Percentiles rank a stretch among this genome's conserved stretches.
These are phyloP conservation scores for Catocala sponsa DNA, from an alignment of 2,888 invertebrate genomes.

Conservation along the genomic window DNA sequence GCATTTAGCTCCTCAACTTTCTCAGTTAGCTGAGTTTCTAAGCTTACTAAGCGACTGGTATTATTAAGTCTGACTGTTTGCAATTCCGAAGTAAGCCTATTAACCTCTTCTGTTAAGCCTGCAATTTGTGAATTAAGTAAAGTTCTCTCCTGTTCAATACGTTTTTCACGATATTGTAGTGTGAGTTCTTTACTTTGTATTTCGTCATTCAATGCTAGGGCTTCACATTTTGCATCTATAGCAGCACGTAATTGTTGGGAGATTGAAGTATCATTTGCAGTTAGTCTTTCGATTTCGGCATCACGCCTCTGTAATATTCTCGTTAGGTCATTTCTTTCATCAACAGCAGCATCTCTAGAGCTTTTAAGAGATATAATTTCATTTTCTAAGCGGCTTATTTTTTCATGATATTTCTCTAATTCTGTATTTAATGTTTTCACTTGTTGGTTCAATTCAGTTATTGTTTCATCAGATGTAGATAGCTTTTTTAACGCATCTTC, in stretches of 20 bases:
- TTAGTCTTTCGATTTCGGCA: constrained; percentile 91
- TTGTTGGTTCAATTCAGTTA: constrained; percentile 90
- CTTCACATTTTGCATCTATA: constrained; percentile 94
- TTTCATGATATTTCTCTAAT: constrained; percentile 89
- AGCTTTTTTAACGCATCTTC: constrained; percentile 90
- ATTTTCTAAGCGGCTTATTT: constrained; percentile 89
- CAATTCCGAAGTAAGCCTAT: constrained; percentile 93
- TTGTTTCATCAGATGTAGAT: constrained; percentile 88
- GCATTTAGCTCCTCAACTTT: constrained; percentile 94
- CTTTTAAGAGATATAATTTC: constrained; percentile 90
- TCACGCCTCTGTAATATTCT: constrained; percentile 92
- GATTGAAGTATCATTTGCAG: constrained; percentile 90
- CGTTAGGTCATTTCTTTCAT: constrained; percentile 92
- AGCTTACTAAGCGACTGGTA: constrained; percentile 88
- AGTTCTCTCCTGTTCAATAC: constrained; percentile 94
- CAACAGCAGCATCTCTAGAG: constrained; percentile 91
- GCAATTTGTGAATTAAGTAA: constrained; percentile 93
- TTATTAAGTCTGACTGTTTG: constrained; percentile 92
- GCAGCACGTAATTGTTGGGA: constrained; percentile 93
- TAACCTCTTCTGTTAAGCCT: constrained; percentile 93
- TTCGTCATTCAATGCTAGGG: constrained; percentile 93
- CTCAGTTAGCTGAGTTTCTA: constrained; percentile 93
- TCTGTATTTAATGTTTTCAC: constrained; percentile 89
- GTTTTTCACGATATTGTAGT: constrained; percentile 93
- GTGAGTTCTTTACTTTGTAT: constrained; percentile 93